Base-by-base conservation (phyloP, 2,113 vertebrate genomes). In the Lipophrys pholis region DNA sequence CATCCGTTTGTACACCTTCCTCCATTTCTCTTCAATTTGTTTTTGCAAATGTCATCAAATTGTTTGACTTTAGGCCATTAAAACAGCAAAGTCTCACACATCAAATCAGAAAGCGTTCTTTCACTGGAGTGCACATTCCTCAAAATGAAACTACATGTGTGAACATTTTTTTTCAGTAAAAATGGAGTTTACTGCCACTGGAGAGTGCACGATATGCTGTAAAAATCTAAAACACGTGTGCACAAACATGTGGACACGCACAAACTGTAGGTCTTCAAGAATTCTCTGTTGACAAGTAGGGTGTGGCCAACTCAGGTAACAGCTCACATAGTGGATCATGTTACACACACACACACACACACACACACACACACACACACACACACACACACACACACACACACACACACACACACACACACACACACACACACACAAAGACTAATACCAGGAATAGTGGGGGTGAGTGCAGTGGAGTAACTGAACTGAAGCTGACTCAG, bases 261-360 rank as follows among this genome's bases (percentile, higher is more conserved):
- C 45, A 61, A 43, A 59, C 12, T 46, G 15, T 30, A 62, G 52
- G 61, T 64, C 64, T 46, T 51, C 50, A 41, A 55, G 59, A 65
- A 45, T 54, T 40, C 48, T 16, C 45, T 73, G 45, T 80, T 60
- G 51, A 68, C 10, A 78, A 17, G 63, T 57, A 54, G 85, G 88
- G 88, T 85, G 89, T 42, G 85, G 69, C 54, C 61, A 66, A 86
- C 83, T 83, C 74, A 80, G 89, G 86, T 81, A 83, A 78, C 64
- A 54, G 89, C 83, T 81, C 81, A 78, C 64, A 54, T 38, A 59
- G 50, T 51, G 80, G 83, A 56, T 88, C 76, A 66, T 30, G 49
- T 88, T 84, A 84, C 74, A 49, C 78, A 59, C 49, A 56, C 45
- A 74, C 5, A 45, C 15, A 65, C 49, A 45, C 43, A 48, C 35